Percentiles rank a stretch among this genome's conserved stretches.
Evolutionary conservation across 2,113 vertebrate species (phyloP).

Genomic region (Pteropus alecto): DNA sequence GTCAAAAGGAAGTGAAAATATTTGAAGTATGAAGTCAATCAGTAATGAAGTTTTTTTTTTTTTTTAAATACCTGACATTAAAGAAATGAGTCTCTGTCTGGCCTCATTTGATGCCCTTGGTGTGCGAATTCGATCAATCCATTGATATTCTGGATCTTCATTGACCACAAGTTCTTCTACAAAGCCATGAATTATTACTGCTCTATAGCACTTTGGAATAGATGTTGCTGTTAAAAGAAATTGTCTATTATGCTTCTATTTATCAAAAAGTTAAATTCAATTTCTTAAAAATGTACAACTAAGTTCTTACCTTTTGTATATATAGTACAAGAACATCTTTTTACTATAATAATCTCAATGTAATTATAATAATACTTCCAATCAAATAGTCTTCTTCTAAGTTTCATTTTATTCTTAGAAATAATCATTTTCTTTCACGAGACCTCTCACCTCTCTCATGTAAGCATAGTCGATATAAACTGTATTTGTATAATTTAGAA

Average conservation of each 20-base stretch:
- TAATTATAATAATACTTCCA: background rate
- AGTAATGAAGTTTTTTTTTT: background rate
- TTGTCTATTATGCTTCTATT: conserved; percentile 1
- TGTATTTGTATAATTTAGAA: conserved; percentile 27
- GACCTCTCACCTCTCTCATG: background rate
- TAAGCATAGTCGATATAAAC: background rate
- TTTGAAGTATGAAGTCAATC: background rate
- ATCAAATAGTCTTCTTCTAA: background rate
- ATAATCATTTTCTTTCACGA: conserved; percentile 18
- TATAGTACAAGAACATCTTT: background rate
- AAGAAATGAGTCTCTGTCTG: conserved; percentile 96
- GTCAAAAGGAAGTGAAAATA: background rate
- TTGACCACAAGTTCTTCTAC: conserved; percentile 99
- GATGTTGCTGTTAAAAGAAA: conserved; percentile 88
- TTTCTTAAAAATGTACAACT: background rate
- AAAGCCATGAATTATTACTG: conserved; percentile 95
- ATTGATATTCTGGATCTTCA: conserved; percentile 99
- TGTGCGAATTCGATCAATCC: conserved; percentile 98
- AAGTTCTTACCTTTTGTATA: conserved; percentile 1
- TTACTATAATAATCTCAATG: background rate
- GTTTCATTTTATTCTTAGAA: background rate
- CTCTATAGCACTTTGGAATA: conserved; percentile 95
- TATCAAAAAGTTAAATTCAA: conserved; percentile 17
- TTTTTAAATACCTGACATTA: conserved; percentile 93
- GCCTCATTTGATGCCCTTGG: conserved; percentile 98